phyloP scores from a whole-genome alignment of 2,888 invertebrate species.

The Lithophane socia region DNA sequence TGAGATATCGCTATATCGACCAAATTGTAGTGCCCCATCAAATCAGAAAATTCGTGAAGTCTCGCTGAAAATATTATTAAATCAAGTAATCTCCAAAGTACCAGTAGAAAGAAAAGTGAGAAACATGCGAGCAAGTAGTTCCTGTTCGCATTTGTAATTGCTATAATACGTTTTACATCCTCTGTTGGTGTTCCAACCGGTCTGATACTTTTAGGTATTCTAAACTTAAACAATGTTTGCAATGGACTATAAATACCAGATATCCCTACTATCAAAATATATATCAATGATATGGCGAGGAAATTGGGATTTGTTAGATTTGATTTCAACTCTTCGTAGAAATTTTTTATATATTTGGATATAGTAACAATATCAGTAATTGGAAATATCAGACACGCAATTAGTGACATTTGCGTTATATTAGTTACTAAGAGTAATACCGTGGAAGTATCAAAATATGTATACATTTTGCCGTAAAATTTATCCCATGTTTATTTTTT shows the following conservation, averaged over 20 bases:
- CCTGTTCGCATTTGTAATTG: constrained; percentile 77
- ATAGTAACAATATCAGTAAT: constrained; percentile 72
- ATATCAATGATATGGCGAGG: constrained; percentile 47
- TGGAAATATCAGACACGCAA: constrained; percentile 75
- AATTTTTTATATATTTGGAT: constrained; percentile 71
- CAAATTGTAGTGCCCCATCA: constrained; percentile 80
- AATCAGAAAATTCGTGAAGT: constrained; percentile 79
- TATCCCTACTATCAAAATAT: constrained; percentile 66
- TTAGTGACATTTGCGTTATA: constrained; percentile 77
- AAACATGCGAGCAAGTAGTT: constrained; percentile 81
- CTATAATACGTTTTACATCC: constrained; percentile 74
- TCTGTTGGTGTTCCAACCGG: constrained; percentile 67
- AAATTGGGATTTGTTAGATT: constrained; percentile 8
- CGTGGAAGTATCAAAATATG: constrained; percentile 64
- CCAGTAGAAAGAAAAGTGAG: constrained; percentile 79
- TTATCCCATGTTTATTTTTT: constrained; percentile 11
- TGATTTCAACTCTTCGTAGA: constrained; percentile 48
- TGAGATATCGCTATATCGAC: constrained; percentile 73
- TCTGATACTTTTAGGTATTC: constrained; percentile 53
- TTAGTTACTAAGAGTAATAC: constrained; percentile 71
- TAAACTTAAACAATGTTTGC: constrained; percentile 70
- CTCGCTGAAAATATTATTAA: constrained; percentile 82
- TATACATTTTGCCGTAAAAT: constrained; percentile 59
- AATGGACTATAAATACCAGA: constrained; percentile 78
- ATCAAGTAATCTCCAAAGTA: constrained; percentile 78